Conservation (phyloP, 2,888 invertebrate species). For the Noctua janthe region DNA sequence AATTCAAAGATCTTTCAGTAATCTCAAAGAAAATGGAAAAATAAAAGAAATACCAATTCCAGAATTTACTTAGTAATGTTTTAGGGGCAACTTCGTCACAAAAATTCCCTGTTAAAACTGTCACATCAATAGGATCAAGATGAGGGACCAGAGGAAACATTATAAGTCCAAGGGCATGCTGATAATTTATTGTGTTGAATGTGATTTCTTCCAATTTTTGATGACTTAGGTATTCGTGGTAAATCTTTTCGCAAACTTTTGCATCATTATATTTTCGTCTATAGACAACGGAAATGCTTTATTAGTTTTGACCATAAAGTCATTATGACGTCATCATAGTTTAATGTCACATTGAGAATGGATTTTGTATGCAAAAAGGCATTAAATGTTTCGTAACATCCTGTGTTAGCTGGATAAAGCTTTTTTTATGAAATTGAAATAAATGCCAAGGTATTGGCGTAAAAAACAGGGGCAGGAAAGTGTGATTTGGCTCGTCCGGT, state of each 20-base stretch:
- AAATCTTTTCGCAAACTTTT: not conserved
- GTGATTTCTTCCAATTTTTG: not conserved
- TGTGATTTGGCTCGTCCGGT: not conserved
- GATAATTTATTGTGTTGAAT: not conserved
- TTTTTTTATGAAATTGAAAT: constrained; percentile 25
- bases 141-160: not conserved
- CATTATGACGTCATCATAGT: constrained; percentile 47
- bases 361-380: constrained; percentile 46
- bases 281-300: constrained; percentile 42
- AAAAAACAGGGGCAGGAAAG: not conserved
- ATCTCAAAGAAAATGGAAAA: not conserved
- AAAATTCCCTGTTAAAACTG: not conserved
- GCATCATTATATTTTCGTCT: constrained; percentile 27
- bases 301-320: constrained; percentile 35
- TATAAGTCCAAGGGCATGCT: no score
- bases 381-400: constrained; percentile 38
- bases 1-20: not conserved
- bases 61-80: not conserved
- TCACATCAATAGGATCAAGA: no score
- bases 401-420: constrained; percentile 19
- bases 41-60: not conserved
- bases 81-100: not conserved
- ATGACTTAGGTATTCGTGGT: not conserved
- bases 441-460: constrained; percentile 45
- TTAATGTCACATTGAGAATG: constrained; percentile 47